A percentile compares a stretch with the other conserved stretches of the same genome.
phyloP scores from a whole-genome alignment of 1,140 invertebrate species.

The Chionoecetes opilio region DNA sequence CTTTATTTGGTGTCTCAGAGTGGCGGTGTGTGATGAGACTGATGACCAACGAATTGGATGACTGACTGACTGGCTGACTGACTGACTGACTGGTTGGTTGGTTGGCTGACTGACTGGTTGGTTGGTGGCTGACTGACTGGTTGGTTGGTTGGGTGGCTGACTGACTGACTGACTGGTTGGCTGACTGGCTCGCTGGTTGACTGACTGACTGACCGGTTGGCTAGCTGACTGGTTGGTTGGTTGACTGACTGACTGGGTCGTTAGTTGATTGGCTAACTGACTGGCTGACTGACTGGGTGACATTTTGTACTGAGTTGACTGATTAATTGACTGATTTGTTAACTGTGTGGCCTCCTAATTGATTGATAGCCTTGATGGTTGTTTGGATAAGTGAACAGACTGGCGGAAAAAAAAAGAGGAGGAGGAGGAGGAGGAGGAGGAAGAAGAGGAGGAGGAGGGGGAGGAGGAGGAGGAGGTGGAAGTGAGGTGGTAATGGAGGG shows the following conservation, averaged over 20 bases:
- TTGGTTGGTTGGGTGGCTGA: not conserved
- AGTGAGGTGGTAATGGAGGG: not conserved
- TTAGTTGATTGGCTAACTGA: not conserved
- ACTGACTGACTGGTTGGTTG: not conserved
- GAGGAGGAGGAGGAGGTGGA: not conserved
- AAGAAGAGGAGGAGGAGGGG: not conserved
- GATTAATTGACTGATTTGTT: not conserved
- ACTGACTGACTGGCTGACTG: not conserved
- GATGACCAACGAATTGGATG: not conserved
- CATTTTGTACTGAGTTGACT: not conserved
- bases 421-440: too few relatives aligned
- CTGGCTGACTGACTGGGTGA: not conserved
- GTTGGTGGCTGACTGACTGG: not conserved
- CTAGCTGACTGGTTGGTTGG: not conserved
- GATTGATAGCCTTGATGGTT: too few relatives aligned
- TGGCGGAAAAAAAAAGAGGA: too few relatives aligned
- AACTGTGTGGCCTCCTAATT: not conserved
- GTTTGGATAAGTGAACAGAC: too few relatives aligned
- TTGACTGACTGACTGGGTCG: not conserved
- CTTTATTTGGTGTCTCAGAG: not conserved
- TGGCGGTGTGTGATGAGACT: not conserved
- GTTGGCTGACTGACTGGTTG: not conserved
- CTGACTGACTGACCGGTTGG: not conserved
- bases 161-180: not conserved
- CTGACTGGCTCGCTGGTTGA: not conserved